Evolutionary conservation across 2,113 vertebrate genomes (phyloP).

Genomic region (Bucco capensis): DNA sequence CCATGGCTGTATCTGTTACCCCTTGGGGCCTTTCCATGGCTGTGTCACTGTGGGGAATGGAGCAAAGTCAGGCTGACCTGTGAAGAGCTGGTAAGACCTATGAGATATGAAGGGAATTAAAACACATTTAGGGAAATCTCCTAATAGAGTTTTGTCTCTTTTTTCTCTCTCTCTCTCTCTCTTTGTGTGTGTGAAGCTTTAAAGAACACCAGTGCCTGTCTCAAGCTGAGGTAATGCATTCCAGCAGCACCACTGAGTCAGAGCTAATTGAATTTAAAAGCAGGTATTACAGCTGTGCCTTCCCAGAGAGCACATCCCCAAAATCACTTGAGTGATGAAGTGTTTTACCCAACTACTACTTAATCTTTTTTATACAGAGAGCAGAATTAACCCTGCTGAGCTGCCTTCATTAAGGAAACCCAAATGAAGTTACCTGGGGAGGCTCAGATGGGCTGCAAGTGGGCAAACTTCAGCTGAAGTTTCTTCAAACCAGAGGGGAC

Average conservation of each 20-base stretch:
- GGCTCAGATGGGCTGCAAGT: slow-evolving; percentile 12
- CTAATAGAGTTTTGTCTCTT: background rate
- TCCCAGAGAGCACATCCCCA: slow-evolving; percentile 39
- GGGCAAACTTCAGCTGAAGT: slow-evolving; percentile 44
- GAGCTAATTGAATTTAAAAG: slow-evolving; percentile 81
- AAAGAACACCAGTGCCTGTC: slow-evolving; percentile 38
- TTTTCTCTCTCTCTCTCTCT: background rate
- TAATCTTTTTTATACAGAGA: slow-evolving; percentile 30
- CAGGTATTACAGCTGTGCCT: slow-evolving; percentile 74
- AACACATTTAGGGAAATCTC: slow-evolving; percentile 68
- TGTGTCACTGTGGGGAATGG: background rate
- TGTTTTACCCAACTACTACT: slow-evolving; percentile 42
- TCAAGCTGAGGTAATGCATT: slow-evolving; percentile 74
- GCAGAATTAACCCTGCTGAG: background rate
- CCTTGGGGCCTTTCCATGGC: background rate
- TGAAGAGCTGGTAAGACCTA: background rate
- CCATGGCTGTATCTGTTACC: fast-evolving
- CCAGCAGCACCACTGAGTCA: slow-evolving; percentile 67
- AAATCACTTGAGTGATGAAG: slow-evolving; percentile 36
- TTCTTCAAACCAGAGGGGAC: slow-evolving; percentile 15
- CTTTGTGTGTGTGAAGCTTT: background rate
- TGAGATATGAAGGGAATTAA: slow-evolving; percentile 63
- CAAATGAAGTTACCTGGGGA: slow-evolving; percentile 53
- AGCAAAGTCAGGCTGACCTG: background rate
- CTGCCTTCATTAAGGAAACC: slow-evolving; percentile 54